A percentile compares a stretch with the other conserved stretches of the same genome.
phyloP scores from a whole-genome alignment of 1,140 invertebrate species.

The Metopolophium dirhodum region DNA sequence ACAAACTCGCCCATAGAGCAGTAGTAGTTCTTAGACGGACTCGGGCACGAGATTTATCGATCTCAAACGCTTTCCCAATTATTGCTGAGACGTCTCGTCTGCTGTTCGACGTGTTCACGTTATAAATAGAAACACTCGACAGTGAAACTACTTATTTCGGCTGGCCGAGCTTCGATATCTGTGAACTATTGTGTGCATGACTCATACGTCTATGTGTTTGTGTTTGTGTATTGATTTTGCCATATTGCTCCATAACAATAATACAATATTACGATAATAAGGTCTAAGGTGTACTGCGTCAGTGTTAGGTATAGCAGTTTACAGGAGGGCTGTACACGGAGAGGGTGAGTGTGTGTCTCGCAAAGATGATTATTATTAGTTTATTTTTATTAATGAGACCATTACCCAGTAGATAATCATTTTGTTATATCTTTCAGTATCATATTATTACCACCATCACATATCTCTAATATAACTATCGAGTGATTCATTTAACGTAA shows the following conservation, averaged over 20 bases:
- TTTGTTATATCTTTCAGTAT: too few relatives aligned
- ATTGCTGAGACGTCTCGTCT: neutral
- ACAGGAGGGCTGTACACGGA: neutral
- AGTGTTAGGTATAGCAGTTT: neutral
- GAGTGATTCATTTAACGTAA: too few relatives aligned
- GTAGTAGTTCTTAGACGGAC: neutral
- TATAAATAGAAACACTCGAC: neutral
- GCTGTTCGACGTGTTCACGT: neutral
- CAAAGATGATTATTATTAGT: neutral
- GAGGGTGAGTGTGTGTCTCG: neutral
- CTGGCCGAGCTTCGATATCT: neutral
- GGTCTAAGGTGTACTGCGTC: neutral
- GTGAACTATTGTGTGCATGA: neutral
- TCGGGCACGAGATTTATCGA: neutral
- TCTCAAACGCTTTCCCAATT: neutral
- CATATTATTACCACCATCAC: too few relatives aligned
- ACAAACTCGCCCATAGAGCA: neutral
- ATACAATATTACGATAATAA: neutral
- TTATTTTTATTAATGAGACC: too few relatives aligned
- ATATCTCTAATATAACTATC: too few relatives aligned
- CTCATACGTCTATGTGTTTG: neutral
- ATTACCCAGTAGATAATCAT: too few relatives aligned
- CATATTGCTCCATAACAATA: neutral
- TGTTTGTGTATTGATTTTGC: neutral
- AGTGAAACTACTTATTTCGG: neutral